phyloP scores from a whole-genome alignment of 2,888 invertebrate species.

The Atrina japonica region DNA sequence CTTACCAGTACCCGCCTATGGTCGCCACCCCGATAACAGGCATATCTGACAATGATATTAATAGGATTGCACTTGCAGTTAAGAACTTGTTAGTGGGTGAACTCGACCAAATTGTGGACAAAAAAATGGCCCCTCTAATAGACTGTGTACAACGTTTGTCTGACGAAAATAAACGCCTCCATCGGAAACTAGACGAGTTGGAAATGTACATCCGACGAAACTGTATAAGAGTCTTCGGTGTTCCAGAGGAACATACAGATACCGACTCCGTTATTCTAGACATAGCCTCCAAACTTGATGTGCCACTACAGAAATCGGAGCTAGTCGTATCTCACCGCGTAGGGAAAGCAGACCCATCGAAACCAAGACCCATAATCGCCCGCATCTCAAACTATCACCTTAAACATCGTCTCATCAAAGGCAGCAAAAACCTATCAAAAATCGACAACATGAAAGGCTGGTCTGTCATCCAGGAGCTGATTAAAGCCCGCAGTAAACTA shows the following conservation, averaged over 20 bases:
- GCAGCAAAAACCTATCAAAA: not conserved
- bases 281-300: not conserved
- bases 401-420: not conserved
- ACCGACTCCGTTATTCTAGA: slow-evolving; percentile 3
- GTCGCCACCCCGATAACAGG: too few species aligned
- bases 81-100: too few species aligned
- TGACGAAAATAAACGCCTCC: too few species aligned
- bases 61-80: too few species aligned
- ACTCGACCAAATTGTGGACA: too few species aligned
- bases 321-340: not conserved
- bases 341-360: not conserved
- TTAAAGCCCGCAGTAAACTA: not conserved
- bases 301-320: not conserved
- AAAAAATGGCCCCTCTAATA: too few species aligned
- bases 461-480: not conserved
- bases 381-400: not conserved
- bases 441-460: not conserved
- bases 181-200: too few species aligned
- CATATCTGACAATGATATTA: too few species aligned
- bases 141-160: too few species aligned
- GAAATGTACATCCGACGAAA: not conserved
- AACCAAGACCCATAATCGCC: too few species aligned
- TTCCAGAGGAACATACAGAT: not conserved
- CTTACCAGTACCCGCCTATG: too few species aligned
- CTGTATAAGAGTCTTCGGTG: not conserved